These are phyloP conservation scores for Apteryx mantelli DNA, from an alignment of 2,113 vertebrate species.

Conservation along the genomic window DNA sequence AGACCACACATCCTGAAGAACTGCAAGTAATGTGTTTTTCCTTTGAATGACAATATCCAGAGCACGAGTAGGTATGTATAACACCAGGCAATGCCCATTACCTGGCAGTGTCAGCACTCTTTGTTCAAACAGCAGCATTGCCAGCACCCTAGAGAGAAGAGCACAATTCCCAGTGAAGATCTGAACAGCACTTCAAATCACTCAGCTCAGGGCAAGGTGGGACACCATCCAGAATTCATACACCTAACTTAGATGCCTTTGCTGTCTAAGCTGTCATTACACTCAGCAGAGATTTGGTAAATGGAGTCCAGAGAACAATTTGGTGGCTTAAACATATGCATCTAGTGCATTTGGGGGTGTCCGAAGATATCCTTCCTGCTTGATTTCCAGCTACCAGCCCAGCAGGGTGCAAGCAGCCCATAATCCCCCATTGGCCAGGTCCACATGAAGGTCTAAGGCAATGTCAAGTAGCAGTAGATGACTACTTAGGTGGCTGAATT, in stretches of 20 bases:
- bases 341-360: neutral
- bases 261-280: neutral
- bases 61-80: too few relatives aligned
- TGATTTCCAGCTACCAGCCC: neutral
- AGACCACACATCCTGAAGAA: neutral
- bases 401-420: too few relatives aligned
- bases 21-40: neutral
- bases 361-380: neutral
- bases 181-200: neutral
- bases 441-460: neutral
- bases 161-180: neutral
- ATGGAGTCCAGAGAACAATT: neutral
- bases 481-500: neutral
- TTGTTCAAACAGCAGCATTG: neutral
- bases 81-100: too few relatives aligned
- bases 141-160: neutral
- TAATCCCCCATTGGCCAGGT: neutral
- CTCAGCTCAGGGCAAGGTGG: neutral
- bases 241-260: neutral
- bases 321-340: neutral
- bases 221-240: neutral
- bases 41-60: neutral
- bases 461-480: neutral
- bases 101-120: too few relatives aligned
- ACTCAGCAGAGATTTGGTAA: neutral